phyloP scores from a whole-genome alignment of 1,140 invertebrate species.

The Drosophila quadrilineata region DNA sequence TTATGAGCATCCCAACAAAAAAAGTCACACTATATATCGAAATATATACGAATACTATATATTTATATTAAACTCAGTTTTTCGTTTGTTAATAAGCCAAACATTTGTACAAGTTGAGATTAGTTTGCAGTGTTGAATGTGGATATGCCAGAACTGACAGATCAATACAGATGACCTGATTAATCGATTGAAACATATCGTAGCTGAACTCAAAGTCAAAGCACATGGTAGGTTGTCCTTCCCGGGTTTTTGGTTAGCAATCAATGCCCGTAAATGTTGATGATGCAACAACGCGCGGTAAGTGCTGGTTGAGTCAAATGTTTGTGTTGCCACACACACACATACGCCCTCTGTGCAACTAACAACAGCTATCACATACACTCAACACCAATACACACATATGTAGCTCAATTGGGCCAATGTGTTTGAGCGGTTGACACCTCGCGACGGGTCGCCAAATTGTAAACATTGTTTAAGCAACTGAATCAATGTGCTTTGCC shows the following conservation, averaged over 20 bases:
- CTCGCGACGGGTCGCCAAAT: conserved; percentile 6
- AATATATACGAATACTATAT: no score
- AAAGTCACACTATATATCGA: not conserved
- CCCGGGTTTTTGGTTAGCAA: no score
- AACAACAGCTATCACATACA: not conserved
- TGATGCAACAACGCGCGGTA: not conserved
- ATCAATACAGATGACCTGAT: no score
- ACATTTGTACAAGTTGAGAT: no score
- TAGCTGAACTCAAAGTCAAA: no score
- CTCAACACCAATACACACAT: no score
- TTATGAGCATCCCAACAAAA: conserved; percentile 13
- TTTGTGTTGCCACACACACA: not conserved
- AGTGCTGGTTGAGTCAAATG: not conserved
- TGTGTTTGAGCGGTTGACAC: conserved; percentile 9
- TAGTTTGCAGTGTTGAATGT: no score
- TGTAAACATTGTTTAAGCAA: conserved; percentile 36
- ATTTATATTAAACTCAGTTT: no score
- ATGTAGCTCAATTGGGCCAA: conserved; percentile 17
- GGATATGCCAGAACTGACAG: no score
- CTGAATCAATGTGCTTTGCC: conserved; percentile 22
- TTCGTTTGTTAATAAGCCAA: no score
- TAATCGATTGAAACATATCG: no score
- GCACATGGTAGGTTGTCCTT: no score
- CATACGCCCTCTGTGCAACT: not conserved
- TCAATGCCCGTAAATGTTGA: not conserved